Base-by-base conservation (phyloP, 2,113 vertebrate species). In the Heloderma charlesbogerti region DNA sequence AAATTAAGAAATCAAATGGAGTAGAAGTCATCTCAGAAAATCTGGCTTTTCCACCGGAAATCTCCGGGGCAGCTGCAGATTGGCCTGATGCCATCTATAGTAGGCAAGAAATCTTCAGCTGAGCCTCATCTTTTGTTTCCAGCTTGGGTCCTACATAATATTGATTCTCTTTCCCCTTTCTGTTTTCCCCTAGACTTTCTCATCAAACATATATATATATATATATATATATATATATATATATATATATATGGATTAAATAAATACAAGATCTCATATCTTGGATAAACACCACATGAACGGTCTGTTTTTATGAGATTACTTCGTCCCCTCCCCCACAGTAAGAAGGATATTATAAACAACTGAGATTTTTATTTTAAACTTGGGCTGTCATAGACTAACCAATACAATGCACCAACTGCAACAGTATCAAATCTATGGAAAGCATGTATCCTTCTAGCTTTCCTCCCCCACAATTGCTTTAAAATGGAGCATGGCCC, bases 131-230 rank as follows among this genome's bases (percentile, higher is more conserved):
- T 22, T 78, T n/a, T 34, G 16, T 84, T 83, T 66, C n/a, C 37
- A 60, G 83, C 29, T 31, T 54, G 0, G 7, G 2, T 2, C 2
- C 0, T 20, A 82, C 81, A 0, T 8, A 5, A 27, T 0, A 0
- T 0, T 6, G n/a, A 40, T 13, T 34, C 78, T 57, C 60, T 89
- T 85, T 57, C 40, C 8, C 83, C 3, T 48, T 63, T 18, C 81
- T 2, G 4, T 1, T 12, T 16, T 57, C 74, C 85, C 66, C 77
- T 31, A 2, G 29, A 18, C 6, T 72, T 77, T 8, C 40, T 31
- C 22, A 0, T 3, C 25, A 40, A 92, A 27, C 48, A 3, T 1
- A 0, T 1, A 37, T 40, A 74, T 83, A n/a, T n/a, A n/a, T n/a
- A n/a, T n/a, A n/a, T n/a, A n/a, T n/a, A n/a, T n/a, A n/a, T n/a